phyloP scores from a whole-genome alignment of 2,888 invertebrate genomes.

The Teleogryllus oceanicus region DNA sequence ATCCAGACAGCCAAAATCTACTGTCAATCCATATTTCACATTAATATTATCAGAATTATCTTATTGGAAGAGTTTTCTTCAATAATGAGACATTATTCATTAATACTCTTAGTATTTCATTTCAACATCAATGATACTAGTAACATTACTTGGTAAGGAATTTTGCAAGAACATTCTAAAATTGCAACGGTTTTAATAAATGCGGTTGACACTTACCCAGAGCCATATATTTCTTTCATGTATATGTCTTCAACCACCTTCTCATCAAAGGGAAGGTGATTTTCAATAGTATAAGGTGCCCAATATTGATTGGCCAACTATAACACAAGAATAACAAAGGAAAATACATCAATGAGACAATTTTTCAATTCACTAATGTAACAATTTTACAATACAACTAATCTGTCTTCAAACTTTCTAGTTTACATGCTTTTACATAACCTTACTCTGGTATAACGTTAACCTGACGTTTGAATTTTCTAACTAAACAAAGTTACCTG shows the following conservation, averaged over 20 bases:
- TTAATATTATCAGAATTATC: too few species aligned
- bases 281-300: conserved; percentile 76
- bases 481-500: conserved; percentile 60
- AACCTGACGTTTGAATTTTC: neutral
- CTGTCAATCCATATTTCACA: too few species aligned
- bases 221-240: conserved; percentile 76
- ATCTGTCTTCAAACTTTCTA: conserved; percentile 35
- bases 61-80: too few species aligned
- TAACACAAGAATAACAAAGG: conserved; percentile 40
- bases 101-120: too few species aligned
- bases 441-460: neutral
- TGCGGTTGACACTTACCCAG: conserved; percentile 59
- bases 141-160: too few species aligned
- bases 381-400: neutral
- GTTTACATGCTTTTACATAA: neutral
- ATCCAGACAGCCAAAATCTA: too few species aligned
- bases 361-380: neutral
- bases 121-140: neutral
- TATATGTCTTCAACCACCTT: conserved; percentile 86
- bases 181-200: conserved; percentile 36
- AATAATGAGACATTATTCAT: too few species aligned
- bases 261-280: conserved; percentile 70
- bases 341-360: too few species aligned
- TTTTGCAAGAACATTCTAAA: conserved; percentile 48
- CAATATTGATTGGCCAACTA: conserved; percentile 90